phyloP scores from a whole-genome alignment of 2,113 vertebrate genomes.

The Pterocles gutturalis region DNA sequence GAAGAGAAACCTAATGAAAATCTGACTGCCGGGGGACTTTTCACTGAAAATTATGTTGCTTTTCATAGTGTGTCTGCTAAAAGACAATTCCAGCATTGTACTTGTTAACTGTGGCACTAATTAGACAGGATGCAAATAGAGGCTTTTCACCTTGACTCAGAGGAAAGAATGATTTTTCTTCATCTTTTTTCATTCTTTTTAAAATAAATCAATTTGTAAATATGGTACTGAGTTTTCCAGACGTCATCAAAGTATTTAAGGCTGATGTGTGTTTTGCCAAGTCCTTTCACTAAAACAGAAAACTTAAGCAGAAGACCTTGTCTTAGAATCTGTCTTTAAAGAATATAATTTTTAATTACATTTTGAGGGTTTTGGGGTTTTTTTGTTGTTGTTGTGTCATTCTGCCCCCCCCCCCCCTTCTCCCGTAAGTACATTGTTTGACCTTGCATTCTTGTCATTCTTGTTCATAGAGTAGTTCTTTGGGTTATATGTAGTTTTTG shows the following conservation, averaged over 20 bases:
- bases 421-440: not conserved
- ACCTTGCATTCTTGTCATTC: accelerated
- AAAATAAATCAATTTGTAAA: not conserved
- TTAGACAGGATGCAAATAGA: not conserved
- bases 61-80: not conserved
- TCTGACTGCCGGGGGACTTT: not conserved
- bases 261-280: not conserved
- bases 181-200: not conserved
- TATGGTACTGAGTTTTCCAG: not conserved
- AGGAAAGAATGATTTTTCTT: not conserved
- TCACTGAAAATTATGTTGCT: not conserved
- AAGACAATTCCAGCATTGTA: not conserved
- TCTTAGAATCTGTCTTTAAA: not conserved
- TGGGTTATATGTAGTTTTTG: not conserved
- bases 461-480: not conserved
- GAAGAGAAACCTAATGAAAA: not conserved
- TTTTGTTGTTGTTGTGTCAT: not conserved
- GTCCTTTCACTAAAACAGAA: not conserved
- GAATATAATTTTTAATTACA: not conserved
- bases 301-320: not conserved
- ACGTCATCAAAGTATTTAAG: not conserved
- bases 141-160: not conserved
- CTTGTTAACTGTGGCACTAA: not conserved
- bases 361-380: accelerated
- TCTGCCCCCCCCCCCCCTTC: not conserved